Percentiles rank a stretch among this genome's conserved stretches.
Evolutionary conservation across 2,888 invertebrate species (phyloP).

Genomic region (Pachycephus smyrnensis): DNA sequence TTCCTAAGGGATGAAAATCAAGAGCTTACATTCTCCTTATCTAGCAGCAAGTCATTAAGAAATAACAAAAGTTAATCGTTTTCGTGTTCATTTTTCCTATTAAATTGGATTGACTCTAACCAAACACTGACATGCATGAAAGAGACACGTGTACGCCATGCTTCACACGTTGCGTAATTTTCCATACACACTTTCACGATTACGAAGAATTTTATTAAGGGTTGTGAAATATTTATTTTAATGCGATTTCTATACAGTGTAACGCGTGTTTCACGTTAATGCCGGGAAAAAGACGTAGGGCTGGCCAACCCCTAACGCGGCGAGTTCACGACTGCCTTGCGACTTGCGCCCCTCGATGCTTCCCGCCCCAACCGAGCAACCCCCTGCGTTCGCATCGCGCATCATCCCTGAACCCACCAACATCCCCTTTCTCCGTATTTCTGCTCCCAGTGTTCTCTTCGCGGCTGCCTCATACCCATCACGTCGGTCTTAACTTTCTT

Average conservation of each 20-base stretch:
- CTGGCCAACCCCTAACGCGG: conserved; percentile 52
- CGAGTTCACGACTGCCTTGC: conserved; percentile 57
- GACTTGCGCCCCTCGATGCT: conserved; percentile 41
- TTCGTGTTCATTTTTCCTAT: background rate
- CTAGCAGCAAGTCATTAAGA: too few relatives aligned
- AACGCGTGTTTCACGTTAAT: background rate
- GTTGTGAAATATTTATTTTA: background rate
- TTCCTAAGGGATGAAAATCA: background rate
- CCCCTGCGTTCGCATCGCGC: conserved; percentile 23
- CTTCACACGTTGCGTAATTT: too few relatives aligned
- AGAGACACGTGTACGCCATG: too few relatives aligned
- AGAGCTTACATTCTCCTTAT: too few relatives aligned
- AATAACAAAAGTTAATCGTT: fast-evolving
- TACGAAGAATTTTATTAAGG: too few relatives aligned
- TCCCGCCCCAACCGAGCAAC: conserved; percentile 29
- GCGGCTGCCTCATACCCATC: too few relatives aligned
- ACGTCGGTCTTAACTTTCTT: background rate
- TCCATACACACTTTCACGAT: too few relatives aligned
- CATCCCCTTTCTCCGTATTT: conserved; percentile 11
- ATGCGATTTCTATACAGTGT: background rate
- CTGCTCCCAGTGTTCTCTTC: background rate
- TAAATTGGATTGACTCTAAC: too few relatives aligned
- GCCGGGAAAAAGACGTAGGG: background rate
- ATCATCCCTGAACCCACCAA: conserved; percentile 12
- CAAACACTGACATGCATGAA: too few relatives aligned